Evolutionary conservation across 2,797 vertebrate genomes (phyloP), one percentile per base, ranked within the genome.

Genomic region (Catostomus latipinnis): DNA sequence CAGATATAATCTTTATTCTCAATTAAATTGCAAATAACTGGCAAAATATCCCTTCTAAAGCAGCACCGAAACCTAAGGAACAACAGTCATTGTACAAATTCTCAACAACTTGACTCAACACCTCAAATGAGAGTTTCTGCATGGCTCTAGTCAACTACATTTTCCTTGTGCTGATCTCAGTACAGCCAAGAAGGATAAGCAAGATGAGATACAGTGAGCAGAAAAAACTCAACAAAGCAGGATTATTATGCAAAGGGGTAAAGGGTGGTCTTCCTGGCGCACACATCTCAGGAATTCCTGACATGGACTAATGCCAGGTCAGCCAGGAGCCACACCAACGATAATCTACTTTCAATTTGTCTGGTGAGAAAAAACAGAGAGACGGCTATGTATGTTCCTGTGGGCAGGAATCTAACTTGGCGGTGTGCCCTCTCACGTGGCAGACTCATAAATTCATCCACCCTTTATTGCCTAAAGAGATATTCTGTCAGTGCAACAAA

Each of bases 261-360:
- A 82, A 52, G 52, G 61, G 58, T 74, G 75, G 80, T 78, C 67
- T 80, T 82, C 82, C 73, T 6, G 9, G 74, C 56, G 61, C 65
- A 80, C 81, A 60, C 70, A 54, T 57, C 76, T 52, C 69, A 69
- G 82, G 63, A 74, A 81, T 65, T 81, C 77, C 62, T 76, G 68
- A 72, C 60, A 56, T 77, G 69, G 78, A 69, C 58, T 49, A 16
- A 65, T 62, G 67, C 61, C 68, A 73, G 69, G 69, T 45, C 68
- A 73, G 70, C 60, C 45, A 72, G 48, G 49, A 71, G 66, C 49
- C 61, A 76, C 69, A 71, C 68, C 68, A 83, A 67, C 48, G 53
- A 80, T 45, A 61, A 77, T 63, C 50, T 56, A 78, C 76, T 71
- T 57, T 62, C 67, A 78, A 63, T 78, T 72, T 73, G 52, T 72